Percentiles rank a stretch among this genome's conserved stretches.
Evolutionary conservation across 30 jellyfish, hydroid and myxozoan species (phyloP).

Genomic region (Morbakka virulenta): DNA sequence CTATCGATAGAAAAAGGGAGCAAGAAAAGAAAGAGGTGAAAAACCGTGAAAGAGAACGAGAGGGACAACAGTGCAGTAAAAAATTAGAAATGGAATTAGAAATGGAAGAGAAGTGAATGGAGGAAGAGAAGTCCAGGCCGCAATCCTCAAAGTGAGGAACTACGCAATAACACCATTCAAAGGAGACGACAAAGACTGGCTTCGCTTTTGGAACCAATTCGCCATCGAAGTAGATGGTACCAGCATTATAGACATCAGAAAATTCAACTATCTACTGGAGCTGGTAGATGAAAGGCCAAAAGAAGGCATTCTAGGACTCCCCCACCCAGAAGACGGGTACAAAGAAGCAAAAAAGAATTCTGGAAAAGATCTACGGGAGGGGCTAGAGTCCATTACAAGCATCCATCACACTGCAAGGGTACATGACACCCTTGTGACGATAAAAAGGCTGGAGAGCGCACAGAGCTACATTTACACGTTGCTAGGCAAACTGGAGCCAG

Average conservation of each 20-base stretch:
- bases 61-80: slow-evolving; percentile 7
- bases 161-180: slow-evolving; percentile 55
- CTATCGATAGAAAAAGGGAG: no score
- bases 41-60: slow-evolving; percentile 30
- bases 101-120: neutral
- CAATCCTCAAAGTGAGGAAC: slow-evolving; percentile 47
- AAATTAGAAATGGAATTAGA: slow-evolving; percentile 27
- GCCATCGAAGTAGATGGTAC: slow-evolving; percentile 41
- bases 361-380: slow-evolving; percentile 28
- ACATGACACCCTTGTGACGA: slow-evolving; percentile 48
- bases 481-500: slow-evolving; percentile 56
- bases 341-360: slow-evolving; percentile 46
- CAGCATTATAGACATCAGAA: slow-evolving; percentile 58
- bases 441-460: slow-evolving; percentile 30
- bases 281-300: slow-evolving; percentile 64
- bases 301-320: slow-evolving; percentile 50
- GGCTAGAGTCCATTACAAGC: slow-evolving; percentile 34
- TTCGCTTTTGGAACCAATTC: slow-evolving; percentile 67
- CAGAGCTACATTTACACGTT: slow-evolving; percentile 28
- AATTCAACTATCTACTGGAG: slow-evolving; percentile 46
- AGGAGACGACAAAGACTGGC: slow-evolving; percentile 73
- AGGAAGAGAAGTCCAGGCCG: slow-evolving; percentile 17
- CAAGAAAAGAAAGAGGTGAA: no score
- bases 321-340: slow-evolving; percentile 54
- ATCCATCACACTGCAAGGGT: slow-evolving; percentile 3